Percentiles rank a stretch among this genome's conserved stretches.
Conservation (phyloP, 2,797 vertebrate genomes). For the Anas bahamensis region DNA sequence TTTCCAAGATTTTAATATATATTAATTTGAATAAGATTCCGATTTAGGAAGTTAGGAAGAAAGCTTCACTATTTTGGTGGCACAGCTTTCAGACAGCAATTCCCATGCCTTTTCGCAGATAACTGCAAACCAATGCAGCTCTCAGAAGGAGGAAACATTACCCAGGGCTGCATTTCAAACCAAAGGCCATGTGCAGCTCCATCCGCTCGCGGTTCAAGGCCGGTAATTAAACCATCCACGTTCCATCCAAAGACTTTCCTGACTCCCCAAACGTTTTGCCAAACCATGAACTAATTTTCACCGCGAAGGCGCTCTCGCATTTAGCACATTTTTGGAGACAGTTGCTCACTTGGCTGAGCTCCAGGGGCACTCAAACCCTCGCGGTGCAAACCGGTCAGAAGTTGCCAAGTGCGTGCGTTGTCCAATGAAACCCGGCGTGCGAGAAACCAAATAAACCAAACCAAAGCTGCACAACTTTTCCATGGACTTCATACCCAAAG, state of each 20-base stretch:
- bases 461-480: constrained; percentile 36
- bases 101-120: not conserved
- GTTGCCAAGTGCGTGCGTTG: constrained; percentile 26
- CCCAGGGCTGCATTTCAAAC: constrained; percentile 24
- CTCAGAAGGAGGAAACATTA: constrained; percentile 1
- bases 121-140: not conserved
- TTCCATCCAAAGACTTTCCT: constrained; percentile 50
- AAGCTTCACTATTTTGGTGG: not conserved
- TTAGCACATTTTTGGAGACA: constrained; percentile 50
- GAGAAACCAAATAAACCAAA: constrained; percentile 49
- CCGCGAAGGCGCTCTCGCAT: not conserved
- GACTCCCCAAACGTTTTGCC: constrained; percentile 55
- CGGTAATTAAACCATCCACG: constrained; percentile 47
- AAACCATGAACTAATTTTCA: constrained; percentile 71
- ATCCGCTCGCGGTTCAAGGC: constrained; percentile 47
- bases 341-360: constrained; percentile 52
- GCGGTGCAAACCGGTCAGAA: not conserved
- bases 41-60: not conserved
- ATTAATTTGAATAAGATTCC: not conserved
- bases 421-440: constrained; percentile 17
- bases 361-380: constrained; percentile 23
- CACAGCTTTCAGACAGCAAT: not conserved
- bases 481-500: constrained; percentile 14
- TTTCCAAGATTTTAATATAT: not conserved
- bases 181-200: constrained; percentile 38